Base-by-base conservation (phyloP, 92 coral and sea anemone genomes). In the Montipora capitata region DNA sequence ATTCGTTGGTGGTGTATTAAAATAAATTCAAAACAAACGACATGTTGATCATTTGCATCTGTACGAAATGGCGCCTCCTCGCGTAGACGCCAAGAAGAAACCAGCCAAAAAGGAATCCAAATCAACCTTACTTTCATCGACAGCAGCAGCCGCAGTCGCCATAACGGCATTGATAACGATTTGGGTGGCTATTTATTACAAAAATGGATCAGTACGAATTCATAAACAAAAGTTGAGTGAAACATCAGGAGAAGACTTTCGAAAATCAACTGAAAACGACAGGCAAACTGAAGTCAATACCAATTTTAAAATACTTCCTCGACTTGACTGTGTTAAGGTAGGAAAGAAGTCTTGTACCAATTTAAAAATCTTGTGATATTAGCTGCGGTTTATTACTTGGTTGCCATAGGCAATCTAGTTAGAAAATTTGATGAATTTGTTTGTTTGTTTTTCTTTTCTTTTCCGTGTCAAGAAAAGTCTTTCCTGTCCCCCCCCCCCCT, bases 301-400 rank as follows among this genome's bases (percentile, higher is more conserved):
- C 45, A 83, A 94, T 82, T 92, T 90, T 77, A 87, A 79, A 61
- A 42, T 90, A 48, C 78, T 95, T 18, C 98, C 98, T 8, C 89
- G 98, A 59, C 85, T 94, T 35, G 78, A 93, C 48, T 96, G 96
- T 6, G 88, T 95, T 0, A 95, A 95, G 94, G 98, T 95, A 58
- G 35, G 7, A 10, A 4, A 65, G 42, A 48, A 16, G 2, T 14
- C 20, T 40, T 40, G 9, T 3, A 15, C 20, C 40, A 45, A 10
- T 16, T n/a, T 4, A 12, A 38, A 35, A 3, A n/a, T n/a, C n/a
- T n/a, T n/a, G n/a, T n/a, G n/a, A n/a, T n/a, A n/a, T n/a, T n/a
- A n/a, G n/a, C n/a, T n/a, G n/a, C n/a, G n/a, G n/a, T n/a, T n/a
- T n/a, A n/a, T n/a, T n/a, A n/a, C n/a, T n/a, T n/a, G n/a, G n/a